phyloP scores from a whole-genome alignment of 2,797 vertebrate genomes.

The Sebastes kiyomatsui region DNA sequence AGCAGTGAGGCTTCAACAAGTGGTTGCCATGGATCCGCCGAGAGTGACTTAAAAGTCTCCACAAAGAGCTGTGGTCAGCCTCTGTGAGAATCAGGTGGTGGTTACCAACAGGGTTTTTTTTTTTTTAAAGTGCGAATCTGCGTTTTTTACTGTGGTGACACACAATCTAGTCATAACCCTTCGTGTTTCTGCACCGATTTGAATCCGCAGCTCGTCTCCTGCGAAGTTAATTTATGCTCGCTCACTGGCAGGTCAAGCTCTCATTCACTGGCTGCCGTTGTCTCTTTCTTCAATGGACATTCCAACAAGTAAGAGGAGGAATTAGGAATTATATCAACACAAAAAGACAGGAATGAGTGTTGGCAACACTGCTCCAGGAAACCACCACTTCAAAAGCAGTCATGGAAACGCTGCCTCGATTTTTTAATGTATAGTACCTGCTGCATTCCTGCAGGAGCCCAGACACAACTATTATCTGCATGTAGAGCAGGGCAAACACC shows the following conservation, averaged over 20 bases:
- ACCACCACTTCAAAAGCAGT: conserved; percentile 57
- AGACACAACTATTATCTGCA: background rate
- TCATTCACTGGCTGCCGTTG: conserved; percentile 23
- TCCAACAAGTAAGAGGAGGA: conserved; percentile 26
- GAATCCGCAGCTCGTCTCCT: background rate
- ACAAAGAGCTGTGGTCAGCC: conserved; percentile 65
- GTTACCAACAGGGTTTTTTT: conserved; percentile 21
- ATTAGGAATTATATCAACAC: conserved; percentile 39
- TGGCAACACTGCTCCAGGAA: conserved; percentile 46
- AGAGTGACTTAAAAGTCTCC: conserved; percentile 74
- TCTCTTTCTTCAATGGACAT: conserved; percentile 41
- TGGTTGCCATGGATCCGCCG: conserved; percentile 79
- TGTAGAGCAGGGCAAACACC: conserved; percentile 19
- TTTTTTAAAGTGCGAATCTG: background rate
- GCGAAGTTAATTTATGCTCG: conserved; percentile 16
- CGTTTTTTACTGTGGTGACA: conserved; percentile 30
- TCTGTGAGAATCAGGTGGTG: conserved; percentile 54
- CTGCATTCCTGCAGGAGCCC: conserved; percentile 66
- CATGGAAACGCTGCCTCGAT: conserved; percentile 18
- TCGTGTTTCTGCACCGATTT: background rate
- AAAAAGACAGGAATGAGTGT: conserved; percentile 35
- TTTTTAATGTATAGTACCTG: conserved; percentile 39
- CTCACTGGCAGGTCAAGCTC: conserved; percentile 15
- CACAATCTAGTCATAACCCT: conserved; percentile 30
- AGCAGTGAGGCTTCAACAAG: conserved; percentile 85